These are phyloP conservation scores for Crypturellus tataupa DNA, from an alignment of 2,797 vertebrate species.

Conservation along the genomic window DNA sequence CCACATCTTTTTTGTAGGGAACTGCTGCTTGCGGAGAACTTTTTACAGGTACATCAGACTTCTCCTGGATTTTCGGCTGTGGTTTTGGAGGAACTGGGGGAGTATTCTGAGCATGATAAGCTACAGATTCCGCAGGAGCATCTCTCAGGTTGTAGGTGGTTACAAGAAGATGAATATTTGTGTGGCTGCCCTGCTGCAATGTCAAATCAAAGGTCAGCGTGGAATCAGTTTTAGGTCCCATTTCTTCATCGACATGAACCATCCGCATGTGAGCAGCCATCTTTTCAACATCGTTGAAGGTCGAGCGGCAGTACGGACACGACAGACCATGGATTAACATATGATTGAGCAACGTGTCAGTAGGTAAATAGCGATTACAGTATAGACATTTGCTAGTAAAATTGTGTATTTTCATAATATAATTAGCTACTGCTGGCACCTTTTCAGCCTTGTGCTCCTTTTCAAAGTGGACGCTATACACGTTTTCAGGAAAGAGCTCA, in stretches of 20 bases:
- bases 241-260: constrained; percentile 92
- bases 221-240: constrained; percentile 94
- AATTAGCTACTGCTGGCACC: constrained; percentile 97
- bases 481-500: constrained; percentile 98
- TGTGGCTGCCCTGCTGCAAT: constrained; percentile 97
- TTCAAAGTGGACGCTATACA: constrained; percentile 97
- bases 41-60: constrained; percentile 85
- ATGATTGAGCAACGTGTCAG: constrained; percentile 96
- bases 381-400: constrained; percentile 99
- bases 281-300: constrained; percentile 98
- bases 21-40: constrained; percentile 90
- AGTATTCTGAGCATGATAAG: constrained; percentile 94
- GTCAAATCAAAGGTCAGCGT: constrained; percentile 98
- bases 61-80: constrained; percentile 87
- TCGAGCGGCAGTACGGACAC: constrained; percentile 95
- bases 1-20: constrained; percentile 97
- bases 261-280: constrained; percentile 97
- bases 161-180: constrained; percentile 96
- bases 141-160: constrained; percentile 98
- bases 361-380: constrained; percentile 98
- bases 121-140: constrained; percentile 94
- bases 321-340: constrained; percentile 98
- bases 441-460: constrained; percentile 99
- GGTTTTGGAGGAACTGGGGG: constrained; percentile 82
- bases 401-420: constrained; percentile 99